phyloP scores from a whole-genome alignment of 2,888 invertebrate species.

The Scaptomyza flava region DNA sequence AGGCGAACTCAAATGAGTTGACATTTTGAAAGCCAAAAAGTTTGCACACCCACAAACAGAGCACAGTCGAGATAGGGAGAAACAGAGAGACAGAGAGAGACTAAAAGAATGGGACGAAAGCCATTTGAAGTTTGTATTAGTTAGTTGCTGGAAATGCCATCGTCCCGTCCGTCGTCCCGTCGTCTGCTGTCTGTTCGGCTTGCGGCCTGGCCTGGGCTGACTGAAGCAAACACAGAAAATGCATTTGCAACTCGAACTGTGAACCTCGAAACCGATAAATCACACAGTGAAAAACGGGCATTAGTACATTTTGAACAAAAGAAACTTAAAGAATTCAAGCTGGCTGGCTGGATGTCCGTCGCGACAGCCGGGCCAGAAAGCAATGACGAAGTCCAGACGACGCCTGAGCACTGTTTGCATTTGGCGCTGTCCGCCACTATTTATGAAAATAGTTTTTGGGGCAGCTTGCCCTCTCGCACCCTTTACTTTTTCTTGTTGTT shows the following conservation, averaged over 20 bases:
- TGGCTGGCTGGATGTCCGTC: conserved; percentile 55
- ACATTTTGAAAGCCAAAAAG: conserved; percentile 71
- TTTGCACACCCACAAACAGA: conserved; percentile 42
- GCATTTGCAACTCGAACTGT: conserved; percentile 80
- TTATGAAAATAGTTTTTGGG: conserved; percentile 75
- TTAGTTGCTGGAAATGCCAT: conserved; percentile 48
- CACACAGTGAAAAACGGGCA: conserved; percentile 81
- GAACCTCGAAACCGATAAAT: conserved; percentile 81
- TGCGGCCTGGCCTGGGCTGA: conserved; percentile 30
- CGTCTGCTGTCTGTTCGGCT: conserved; percentile 13
- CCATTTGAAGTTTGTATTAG: conserved; percentile 70
- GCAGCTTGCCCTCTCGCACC: conserved; percentile 38
- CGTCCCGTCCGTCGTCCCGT: conserved; percentile 14
- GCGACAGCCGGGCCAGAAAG: conserved; percentile 28
- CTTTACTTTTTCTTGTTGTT: not conserved
- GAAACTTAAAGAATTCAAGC: conserved; percentile 77
- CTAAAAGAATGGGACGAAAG: conserved; percentile 47
- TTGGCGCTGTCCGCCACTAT: conserved; percentile 66
- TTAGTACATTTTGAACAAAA: conserved; percentile 74
- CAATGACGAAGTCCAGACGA: conserved; percentile 59
- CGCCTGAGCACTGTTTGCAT: conserved; percentile 57
- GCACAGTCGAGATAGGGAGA: conserved; percentile 5
- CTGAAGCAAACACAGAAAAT: conserved; percentile 68
- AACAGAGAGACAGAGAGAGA: not conserved
- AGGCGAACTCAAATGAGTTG: conserved; percentile 61